These are phyloP conservation scores for Saccostrea echinata DNA, from an alignment of 1,140 invertebrate genomes.

Conservation along the genomic window DNA sequence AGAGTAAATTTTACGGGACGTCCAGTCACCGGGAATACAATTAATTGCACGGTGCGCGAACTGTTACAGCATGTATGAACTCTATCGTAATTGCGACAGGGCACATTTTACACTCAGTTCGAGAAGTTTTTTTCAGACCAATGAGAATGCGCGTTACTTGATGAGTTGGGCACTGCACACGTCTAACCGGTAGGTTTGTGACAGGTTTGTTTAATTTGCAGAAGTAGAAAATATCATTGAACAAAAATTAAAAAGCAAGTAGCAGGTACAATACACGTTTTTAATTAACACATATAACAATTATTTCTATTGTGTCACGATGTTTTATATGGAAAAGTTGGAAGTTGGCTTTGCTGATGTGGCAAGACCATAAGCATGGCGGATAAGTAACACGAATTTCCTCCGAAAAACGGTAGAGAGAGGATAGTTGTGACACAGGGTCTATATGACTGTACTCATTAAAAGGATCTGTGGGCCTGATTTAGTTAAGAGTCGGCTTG, in stretches of 20 bases:
- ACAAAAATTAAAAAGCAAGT: not conserved
- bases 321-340: not conserved
- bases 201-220: not conserved
- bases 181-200: not conserved
- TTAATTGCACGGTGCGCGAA: too few species aligned
- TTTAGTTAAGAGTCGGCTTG: too few species aligned
- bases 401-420: not conserved
- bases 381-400: constrained; percentile 7
- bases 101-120: not conserved
- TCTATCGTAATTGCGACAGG: not conserved
- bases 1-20: too few species aligned
- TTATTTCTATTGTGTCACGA: not conserved
- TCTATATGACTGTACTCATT: too few species aligned
- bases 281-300: not conserved
- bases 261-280: not conserved
- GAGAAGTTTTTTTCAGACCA: not conserved
- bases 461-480: too few species aligned
- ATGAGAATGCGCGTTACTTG: not conserved
- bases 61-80: too few species aligned
- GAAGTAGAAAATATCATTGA: not conserved
- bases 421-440: too few species aligned
- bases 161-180: not conserved
- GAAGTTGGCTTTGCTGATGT: not conserved
- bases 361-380: not conserved
- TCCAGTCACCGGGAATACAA: too few species aligned